phyloP scores from a whole-genome alignment of 2,797 vertebrate genomes.

The Rhabdophis nuchalis region DNA sequence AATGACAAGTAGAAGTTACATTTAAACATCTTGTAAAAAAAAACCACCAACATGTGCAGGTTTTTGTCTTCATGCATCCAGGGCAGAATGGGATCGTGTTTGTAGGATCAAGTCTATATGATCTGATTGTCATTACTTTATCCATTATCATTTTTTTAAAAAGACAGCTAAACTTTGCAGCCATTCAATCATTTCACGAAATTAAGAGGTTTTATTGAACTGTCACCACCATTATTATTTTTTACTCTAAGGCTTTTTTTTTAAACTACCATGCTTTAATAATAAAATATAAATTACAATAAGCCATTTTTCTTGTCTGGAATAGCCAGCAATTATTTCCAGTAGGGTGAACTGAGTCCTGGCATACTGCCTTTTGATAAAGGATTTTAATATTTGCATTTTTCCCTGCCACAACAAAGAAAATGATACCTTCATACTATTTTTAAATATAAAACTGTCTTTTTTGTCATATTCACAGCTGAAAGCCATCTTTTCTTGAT shows the following conservation, averaged over 20 bases:
- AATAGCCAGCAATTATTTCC: conserved; percentile 39
- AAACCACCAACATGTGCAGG: neutral
- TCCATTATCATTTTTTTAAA: neutral
- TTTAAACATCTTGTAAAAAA: neutral
- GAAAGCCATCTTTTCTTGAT: conserved; percentile 33
- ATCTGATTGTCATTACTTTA: neutral
- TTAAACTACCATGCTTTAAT: conserved; percentile 53
- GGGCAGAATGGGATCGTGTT: neutral
- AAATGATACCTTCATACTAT: conserved; percentile 9
- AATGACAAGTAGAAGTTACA: neutral
- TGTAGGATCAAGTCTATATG: neutral
- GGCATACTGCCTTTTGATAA: conserved; percentile 9
- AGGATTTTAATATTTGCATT: conserved; percentile 24
- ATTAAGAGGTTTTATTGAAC: conserved; percentile 6
- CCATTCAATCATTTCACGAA: conserved; percentile 33
- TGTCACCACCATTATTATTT: conserved; percentile 23
- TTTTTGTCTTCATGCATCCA: neutral
- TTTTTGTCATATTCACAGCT: conserved; percentile 36
- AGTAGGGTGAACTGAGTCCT: conserved; percentile 14
- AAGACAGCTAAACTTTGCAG: conserved; percentile 25
- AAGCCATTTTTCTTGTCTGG: conserved; percentile 40
- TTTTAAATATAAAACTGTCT: conserved; percentile 40
- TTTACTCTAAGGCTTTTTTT: conserved; percentile 7
- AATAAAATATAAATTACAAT: conserved; percentile 52
- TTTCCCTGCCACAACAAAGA: conserved; percentile 20